Percentiles rank a stretch among this genome's conserved stretches.
Evolutionary conservation across 1,140 invertebrate genomes (phyloP).

Genomic region (Helicoverpa armigera): DNA sequence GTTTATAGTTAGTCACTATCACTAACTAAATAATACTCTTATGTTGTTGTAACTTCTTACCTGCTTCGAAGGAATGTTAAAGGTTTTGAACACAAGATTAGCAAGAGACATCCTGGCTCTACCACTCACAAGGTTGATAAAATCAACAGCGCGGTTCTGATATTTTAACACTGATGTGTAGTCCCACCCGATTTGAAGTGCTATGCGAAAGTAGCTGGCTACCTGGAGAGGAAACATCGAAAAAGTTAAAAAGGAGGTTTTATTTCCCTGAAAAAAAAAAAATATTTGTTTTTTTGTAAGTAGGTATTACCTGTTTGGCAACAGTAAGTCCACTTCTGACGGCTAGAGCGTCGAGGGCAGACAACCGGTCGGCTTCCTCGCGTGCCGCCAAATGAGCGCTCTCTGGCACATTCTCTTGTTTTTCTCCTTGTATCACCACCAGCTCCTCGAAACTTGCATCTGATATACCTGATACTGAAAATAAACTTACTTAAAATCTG

Average conservation of each 20-base stretch:
- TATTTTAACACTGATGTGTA: constrained; percentile 82
- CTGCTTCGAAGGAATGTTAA: constrained; percentile 82
- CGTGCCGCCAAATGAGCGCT: constrained; percentile 73
- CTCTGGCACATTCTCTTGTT: constrained; percentile 69
- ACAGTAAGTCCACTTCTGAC: constrained; percentile 74
- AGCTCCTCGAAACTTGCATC: constrained; percentile 83
- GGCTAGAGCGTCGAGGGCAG: constrained; percentile 80
- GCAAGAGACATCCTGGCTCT: constrained; percentile 80
- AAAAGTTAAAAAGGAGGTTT: background rate
- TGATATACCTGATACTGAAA: constrained; percentile 77
- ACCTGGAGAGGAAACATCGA: constrained; percentile 60
- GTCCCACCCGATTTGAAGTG: constrained; percentile 82
- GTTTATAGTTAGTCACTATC: constrained; percentile 45
- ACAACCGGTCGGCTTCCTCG: constrained; percentile 77
- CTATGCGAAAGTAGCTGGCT: constrained; percentile 81
- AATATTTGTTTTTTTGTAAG: no score
- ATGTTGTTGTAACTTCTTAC: constrained; percentile 54
- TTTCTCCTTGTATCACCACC: constrained; percentile 78
- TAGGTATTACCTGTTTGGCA: constrained; percentile 73
- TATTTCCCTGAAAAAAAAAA: no score
- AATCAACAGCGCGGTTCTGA: constrained; percentile 78
- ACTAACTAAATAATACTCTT: background rate
- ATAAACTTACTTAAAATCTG: background rate
- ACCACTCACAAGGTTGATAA: constrained; percentile 83
- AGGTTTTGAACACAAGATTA: constrained; percentile 83